phyloP scores from a whole-genome alignment of 2,113 vertebrate genomes.

The Eulemur rufifrons region DNA sequence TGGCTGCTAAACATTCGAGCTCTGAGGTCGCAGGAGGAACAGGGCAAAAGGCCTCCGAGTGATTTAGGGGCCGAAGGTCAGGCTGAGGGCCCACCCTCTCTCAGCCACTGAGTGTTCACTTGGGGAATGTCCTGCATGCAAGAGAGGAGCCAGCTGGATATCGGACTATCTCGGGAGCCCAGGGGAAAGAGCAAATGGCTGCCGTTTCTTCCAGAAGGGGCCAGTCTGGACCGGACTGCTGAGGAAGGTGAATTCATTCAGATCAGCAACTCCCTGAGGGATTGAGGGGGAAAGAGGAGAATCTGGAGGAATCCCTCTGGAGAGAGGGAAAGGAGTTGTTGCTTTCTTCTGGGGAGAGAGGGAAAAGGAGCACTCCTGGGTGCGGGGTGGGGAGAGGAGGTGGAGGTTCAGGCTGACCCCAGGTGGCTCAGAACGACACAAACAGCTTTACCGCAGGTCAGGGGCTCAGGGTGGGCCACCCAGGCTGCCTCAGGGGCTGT shows the following conservation, averaged over 20 bases:
- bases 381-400: neutral
- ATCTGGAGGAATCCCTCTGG: neutral
- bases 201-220: neutral
- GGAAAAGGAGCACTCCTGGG: neutral
- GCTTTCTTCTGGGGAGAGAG: neutral
- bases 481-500: neutral
- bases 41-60: neutral
- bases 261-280: neutral
- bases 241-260: neutral
- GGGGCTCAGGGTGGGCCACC: neutral
- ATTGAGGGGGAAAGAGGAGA: neutral
- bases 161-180: neutral
- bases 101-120: neutral
- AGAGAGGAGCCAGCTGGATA: neutral
- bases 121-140: neutral
- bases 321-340: neutral
- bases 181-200: neutral
- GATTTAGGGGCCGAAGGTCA: neutral
- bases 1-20: constrained; percentile 28
- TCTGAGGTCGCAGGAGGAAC: neutral
- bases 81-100: neutral
- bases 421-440: neutral
- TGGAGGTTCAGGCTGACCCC: neutral
- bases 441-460: neutral
- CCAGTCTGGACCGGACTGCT: neutral